These are phyloP conservation scores for Linyphia triangularis DNA, from an alignment of 2,888 invertebrate species.

Conservation along the genomic window DNA sequence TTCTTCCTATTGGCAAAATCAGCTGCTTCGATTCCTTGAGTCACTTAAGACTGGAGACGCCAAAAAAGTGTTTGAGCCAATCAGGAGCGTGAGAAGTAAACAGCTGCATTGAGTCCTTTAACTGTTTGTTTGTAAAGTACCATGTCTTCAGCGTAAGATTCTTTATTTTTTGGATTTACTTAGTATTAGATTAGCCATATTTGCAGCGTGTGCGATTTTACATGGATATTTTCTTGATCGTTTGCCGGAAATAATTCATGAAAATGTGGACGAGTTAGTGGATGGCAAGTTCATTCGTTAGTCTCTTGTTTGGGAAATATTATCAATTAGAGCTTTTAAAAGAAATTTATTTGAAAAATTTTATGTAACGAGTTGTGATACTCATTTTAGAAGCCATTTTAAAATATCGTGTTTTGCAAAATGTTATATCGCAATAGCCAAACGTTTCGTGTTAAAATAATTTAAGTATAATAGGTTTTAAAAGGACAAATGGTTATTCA, in stretches of 20 bases:
- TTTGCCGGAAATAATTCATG: background rate
- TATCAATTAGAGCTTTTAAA: background rate
- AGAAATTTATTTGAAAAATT: background rate
- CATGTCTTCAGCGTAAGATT: conserved; percentile 32
- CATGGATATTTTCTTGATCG: background rate
- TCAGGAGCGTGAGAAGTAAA: conserved; percentile 23
- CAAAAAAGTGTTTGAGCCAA: conserved; percentile 33
- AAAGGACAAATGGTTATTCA: too few species aligned
- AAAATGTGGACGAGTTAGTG: background rate
- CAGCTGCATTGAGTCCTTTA: conserved; percentile 54
- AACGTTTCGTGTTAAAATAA: too few species aligned
- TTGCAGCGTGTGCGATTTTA: background rate
- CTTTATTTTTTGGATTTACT: background rate
- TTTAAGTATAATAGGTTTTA: too few species aligned
- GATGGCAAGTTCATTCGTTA: background rate
- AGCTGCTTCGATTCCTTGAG: conserved; percentile 55
- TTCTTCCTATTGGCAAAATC: conserved; percentile 53
- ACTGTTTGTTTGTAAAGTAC: conserved; percentile 57
- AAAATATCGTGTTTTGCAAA: too few species aligned
- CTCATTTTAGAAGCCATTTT: too few species aligned
- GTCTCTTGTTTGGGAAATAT: background rate
- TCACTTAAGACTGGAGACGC: conserved; percentile 53
- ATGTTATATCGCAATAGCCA: too few species aligned
- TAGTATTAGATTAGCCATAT: conserved; percentile 15
- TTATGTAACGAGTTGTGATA: too few species aligned